Conservation (phyloP, 2,888 invertebrate species). For the Temnothorax unifasciatus region DNA sequence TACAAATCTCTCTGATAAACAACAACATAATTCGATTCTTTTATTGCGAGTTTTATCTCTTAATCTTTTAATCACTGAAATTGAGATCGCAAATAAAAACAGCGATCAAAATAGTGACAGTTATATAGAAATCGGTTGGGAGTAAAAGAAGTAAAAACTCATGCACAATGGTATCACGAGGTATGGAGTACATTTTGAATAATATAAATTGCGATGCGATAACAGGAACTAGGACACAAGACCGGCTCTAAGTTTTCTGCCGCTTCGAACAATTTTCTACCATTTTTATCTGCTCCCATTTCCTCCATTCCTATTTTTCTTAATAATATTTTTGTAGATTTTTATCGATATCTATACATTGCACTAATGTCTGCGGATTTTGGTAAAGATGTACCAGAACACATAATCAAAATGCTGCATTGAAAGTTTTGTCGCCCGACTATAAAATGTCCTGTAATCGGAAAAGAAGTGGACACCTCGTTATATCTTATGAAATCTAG, state of each 20-base stretch:
- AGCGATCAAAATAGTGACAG: not conserved
- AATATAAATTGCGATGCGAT: constrained; percentile 8
- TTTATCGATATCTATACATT: constrained; percentile 31
- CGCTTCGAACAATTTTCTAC: constrained; percentile 27
- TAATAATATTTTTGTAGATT: constrained; percentile 27
- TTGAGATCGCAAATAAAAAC: constrained; percentile 9
- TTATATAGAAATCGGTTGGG: not conserved
- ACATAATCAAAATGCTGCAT: constrained; percentile 24
- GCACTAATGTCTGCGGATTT: constrained; percentile 17
- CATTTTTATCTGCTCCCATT: not conserved
- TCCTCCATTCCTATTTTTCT: not conserved
- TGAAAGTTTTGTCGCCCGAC: not conserved
- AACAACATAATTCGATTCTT: constrained; percentile 14
- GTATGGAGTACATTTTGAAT: constrained; percentile 4
- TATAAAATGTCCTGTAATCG: not conserved
- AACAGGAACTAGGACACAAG: constrained; percentile 30
- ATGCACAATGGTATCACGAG: constrained; percentile 4
- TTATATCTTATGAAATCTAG: constrained; percentile 1
- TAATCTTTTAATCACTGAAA: constrained; percentile 16
- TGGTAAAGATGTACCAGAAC: constrained; percentile 23
- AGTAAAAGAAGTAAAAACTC: constrained; percentile 2
- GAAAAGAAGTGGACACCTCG: not conserved
- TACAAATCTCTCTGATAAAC: constrained; percentile 59
- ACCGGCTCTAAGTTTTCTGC: constrained; percentile 36
- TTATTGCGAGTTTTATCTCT: constrained; percentile 18